Conservation (phyloP, 2,113 vertebrate species). For the Oryzias melastigma region DNA sequence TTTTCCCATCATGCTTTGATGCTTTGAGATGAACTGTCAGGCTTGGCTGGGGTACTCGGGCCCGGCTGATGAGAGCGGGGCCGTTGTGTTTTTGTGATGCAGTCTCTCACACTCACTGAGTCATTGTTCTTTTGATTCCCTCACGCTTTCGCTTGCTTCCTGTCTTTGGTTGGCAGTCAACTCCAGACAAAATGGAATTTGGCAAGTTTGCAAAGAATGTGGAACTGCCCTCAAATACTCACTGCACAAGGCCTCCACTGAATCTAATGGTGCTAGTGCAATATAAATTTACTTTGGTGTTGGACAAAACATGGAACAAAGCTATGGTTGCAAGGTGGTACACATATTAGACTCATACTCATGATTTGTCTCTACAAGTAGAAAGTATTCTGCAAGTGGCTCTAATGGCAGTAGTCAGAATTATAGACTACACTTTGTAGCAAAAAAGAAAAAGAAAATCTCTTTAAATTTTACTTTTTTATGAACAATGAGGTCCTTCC, state of each 20-base stretch:
- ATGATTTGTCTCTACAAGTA: too few species aligned
- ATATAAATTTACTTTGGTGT: neutral
- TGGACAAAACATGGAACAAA: neutral
- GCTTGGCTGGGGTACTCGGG: slow-evolving; percentile 27
- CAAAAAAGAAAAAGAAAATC: too few species aligned
- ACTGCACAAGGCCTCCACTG: neutral
- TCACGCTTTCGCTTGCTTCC: slow-evolving; percentile 23
- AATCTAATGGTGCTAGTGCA: neutral
- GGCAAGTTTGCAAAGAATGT: slow-evolving; percentile 37
- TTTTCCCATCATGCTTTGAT: slow-evolving; percentile 64
- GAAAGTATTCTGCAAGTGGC: too few species aligned
- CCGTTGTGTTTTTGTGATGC: slow-evolving; percentile 43
- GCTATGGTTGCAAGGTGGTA: neutral
- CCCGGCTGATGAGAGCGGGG: slow-evolving; percentile 43
- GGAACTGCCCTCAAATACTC: slow-evolving; percentile 26
- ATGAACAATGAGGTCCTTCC: too few species aligned
- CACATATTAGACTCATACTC: neutral
- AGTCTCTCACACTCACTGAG: slow-evolving; percentile 37
- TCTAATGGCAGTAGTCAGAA: too few species aligned
- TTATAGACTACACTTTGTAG: too few species aligned
- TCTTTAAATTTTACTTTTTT: too few species aligned
- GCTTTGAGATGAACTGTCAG: slow-evolving; percentile 40
- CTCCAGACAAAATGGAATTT: slow-evolving; percentile 53
- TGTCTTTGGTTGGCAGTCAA: slow-evolving; percentile 42
- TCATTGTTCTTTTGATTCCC: slow-evolving; percentile 34